Base-by-base conservation (phyloP, 2,888 invertebrate genomes). In the Rhogogaster chlorosoma region DNA sequence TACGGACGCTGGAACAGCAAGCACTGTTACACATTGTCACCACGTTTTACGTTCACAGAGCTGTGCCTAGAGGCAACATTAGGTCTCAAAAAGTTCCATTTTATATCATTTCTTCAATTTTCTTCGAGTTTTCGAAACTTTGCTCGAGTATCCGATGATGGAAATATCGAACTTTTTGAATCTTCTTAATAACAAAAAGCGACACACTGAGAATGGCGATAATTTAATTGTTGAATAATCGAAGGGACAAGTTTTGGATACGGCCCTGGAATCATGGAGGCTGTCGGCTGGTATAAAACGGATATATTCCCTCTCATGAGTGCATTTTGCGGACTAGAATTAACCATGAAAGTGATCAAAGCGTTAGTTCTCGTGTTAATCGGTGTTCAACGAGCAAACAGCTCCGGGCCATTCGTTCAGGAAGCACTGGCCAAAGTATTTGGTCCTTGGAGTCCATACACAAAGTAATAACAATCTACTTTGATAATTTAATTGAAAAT, bases 391-490 rank as follows among this genome's bases (percentile, higher is more conserved):
- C 77, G 84, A 84, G 49, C 88, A 67, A 78, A 70, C 38, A 38
- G 53, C 22, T 87, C 85, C 84, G 86, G 87, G 7, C 86, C 88
- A 22, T 61, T 89, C 75, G 84, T 91, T 10, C 87, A 89, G 45
- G 88, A 89, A 12, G 85, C 88, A 32, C 78, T 90, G 29, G 87
- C 88, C 49, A 91, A 87, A 86, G 86, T 91, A 29, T 86, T 91
- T 26, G 89, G 89, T 38, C 86, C 85, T 18, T 64, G 73, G 84
- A 53, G 26, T 53, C 38, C 84, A 49, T 84, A 84, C 73, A 6
- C 71, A 6, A 84, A 84, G 84, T 84, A 73, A 32, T 73, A 64
- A 80, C 29, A 49, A n/a, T n/a, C 67, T 12, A 67, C 9, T 77
- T 26, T 53, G 77, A 53, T 77, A 29, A 77, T 53, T 45, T 26